Evolutionary conservation across 1,140 invertebrate genomes (phyloP).

Genomic region (Mercenaria mercenaria): DNA sequence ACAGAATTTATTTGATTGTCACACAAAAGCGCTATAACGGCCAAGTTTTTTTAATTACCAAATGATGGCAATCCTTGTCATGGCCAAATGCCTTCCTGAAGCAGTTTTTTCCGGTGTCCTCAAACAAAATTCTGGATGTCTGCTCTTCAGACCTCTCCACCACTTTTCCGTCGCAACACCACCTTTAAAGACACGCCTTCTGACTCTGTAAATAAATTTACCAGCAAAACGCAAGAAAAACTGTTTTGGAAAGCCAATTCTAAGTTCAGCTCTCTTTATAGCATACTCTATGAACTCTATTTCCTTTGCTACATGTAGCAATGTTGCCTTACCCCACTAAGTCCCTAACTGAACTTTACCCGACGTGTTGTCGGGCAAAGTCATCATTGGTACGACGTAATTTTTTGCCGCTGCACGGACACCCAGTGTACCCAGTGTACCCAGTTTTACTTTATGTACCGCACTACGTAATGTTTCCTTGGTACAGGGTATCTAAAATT

Average conservation of each 20-base stretch:
- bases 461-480: background rate
- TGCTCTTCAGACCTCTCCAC: background rate
- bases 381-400: background rate
- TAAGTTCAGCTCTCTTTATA: background rate
- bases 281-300: background rate
- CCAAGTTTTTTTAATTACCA: background rate
- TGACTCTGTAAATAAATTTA: background rate
- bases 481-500: background rate
- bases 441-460: background rate
- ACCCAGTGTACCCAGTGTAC: background rate
- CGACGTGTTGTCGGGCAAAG: conserved; percentile 8
- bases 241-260: conserved; percentile 19
- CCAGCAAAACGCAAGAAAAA: background rate
- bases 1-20: background rate
- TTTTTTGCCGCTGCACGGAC: conserved; percentile 15
- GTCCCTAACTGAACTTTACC: background rate
- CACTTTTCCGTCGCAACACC: background rate
- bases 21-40: background rate
- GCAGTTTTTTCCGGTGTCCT: background rate
- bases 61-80: background rate
- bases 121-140: background rate
- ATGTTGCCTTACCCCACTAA: conserved; percentile 9
- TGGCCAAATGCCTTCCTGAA: background rate
- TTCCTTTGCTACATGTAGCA: background rate
- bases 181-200: background rate